phyloP scores from a whole-genome alignment of 2,797 vertebrate genomes.

The Acomys russatus region DNA sequence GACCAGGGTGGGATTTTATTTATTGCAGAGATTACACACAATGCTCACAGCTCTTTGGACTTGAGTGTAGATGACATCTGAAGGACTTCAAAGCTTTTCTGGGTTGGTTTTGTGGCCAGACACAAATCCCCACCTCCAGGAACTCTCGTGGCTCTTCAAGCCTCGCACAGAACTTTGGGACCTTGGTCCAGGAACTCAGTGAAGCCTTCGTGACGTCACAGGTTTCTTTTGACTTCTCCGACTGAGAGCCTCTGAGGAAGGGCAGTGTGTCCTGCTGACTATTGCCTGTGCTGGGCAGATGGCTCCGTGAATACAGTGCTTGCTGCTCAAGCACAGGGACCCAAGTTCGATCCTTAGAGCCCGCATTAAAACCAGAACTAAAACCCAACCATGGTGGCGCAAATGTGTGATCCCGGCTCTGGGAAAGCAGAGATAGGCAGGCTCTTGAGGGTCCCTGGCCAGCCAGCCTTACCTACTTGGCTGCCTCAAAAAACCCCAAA shows the following conservation, averaged over 20 bases:
- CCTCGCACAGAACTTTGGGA: not conserved
- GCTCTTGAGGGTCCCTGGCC: not conserved
- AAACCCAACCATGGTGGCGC: too few relatives aligned
- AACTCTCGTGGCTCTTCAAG: not conserved
- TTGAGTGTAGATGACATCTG: not conserved
- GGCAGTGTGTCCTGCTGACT: not conserved
- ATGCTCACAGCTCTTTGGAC: not conserved
- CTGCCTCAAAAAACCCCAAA: not conserved
- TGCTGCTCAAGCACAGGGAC: not conserved
- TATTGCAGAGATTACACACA: not conserved
- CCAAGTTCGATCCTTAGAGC: not conserved
- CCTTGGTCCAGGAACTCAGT: not conserved
- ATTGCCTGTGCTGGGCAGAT: not conserved
- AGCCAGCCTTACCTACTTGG: not conserved
- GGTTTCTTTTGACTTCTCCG: not conserved
- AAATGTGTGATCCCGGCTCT: not conserved
- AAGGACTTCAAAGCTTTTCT: not conserved
- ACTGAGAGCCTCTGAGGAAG: not conserved
- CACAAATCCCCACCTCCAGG: not conserved
- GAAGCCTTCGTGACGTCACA: not conserved
- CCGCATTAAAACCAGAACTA: not conserved
- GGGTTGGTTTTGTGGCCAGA: not conserved
- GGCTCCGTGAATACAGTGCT: not conserved
- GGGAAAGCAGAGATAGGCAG: not conserved
- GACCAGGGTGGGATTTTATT: not conserved